Percentiles rank a stretch among this genome's conserved stretches.
These are phyloP conservation scores for Knipowitschia caucasica DNA, from an alignment of 2,797 vertebrate species.

Conservation along the genomic window DNA sequence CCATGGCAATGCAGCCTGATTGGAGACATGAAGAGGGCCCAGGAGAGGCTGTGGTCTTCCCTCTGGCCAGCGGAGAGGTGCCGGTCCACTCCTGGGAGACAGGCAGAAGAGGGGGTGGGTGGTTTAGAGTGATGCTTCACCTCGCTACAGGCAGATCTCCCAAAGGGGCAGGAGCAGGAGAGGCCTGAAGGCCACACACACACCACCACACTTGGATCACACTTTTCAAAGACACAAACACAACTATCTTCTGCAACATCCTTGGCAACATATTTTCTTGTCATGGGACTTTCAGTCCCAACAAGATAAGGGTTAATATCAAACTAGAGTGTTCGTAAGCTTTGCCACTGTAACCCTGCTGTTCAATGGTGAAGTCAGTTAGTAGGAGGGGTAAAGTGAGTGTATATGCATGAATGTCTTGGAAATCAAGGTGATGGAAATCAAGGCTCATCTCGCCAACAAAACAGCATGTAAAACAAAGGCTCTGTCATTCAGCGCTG, in stretches of 20 bases:
- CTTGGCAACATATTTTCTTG: conserved; percentile 63
- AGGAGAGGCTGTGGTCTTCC: conserved; percentile 68
- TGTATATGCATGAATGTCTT: conserved; percentile 29
- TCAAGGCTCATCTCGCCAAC: conserved; percentile 43
- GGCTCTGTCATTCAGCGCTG: conserved; percentile 59
- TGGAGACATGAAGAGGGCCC: conserved; percentile 70
- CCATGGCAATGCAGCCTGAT: conserved; percentile 66
- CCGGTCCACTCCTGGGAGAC: conserved; percentile 70
- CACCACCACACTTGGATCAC: conserved; percentile 51
- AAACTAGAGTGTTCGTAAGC: conserved; percentile 64
- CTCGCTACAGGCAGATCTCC: conserved; percentile 75
- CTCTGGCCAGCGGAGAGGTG: conserved; percentile 72
- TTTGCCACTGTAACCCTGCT: conserved; percentile 67
- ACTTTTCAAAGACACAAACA: conserved; percentile 63
- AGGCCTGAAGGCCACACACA: conserved; percentile 69
- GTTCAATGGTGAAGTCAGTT: conserved; percentile 59
- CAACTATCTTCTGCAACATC: conserved; percentile 54
- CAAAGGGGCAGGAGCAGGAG: conserved; percentile 68
- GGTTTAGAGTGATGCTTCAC: conserved; percentile 73
- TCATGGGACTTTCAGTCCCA: conserved; percentile 70
- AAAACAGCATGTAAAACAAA: conserved; percentile 51
- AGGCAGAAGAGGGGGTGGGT: conserved; percentile 61
- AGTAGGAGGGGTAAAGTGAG: conserved; percentile 29
- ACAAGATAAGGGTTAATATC: conserved; percentile 76
- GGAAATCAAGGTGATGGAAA: conserved; percentile 60